Percentiles rank a stretch among this genome's conserved stretches.
phyloP scores from a whole-genome alignment of 2,888 invertebrate genomes.

The Chloromyia formosa region DNA sequence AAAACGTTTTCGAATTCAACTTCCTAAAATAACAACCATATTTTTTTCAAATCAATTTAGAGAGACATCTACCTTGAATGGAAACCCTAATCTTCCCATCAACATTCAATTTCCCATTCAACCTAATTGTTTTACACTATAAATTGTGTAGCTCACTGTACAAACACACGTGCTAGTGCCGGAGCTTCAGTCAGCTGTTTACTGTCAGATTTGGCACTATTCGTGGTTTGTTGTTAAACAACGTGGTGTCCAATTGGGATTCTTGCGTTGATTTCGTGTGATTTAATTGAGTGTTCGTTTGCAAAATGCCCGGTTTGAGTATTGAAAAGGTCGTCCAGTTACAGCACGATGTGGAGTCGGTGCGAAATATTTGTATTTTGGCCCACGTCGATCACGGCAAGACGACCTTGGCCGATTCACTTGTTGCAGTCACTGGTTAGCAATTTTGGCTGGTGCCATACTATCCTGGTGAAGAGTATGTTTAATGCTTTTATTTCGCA shows the following conservation, averaged over 20 bases:
- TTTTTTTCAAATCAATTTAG: too few relatives aligned
- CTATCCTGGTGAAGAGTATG: not conserved
- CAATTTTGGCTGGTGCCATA: not conserved
- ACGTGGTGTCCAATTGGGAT: not conserved
- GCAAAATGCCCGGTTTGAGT: slow-evolving; percentile 45
- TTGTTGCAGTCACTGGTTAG: slow-evolving; percentile 89
- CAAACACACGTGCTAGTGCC: not conserved
- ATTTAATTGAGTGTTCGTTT: not conserved
- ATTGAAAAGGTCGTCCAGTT: slow-evolving; percentile 62
- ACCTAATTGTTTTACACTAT: not conserved
- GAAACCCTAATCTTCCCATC: not conserved
- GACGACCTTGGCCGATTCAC: slow-evolving; percentile 92
- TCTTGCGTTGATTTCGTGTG: not conserved
- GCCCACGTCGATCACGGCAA: slow-evolving; percentile 99
- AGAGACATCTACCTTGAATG: not conserved
- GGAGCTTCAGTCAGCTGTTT: not conserved
- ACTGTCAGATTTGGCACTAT: not conserved
- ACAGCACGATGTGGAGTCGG: slow-evolving; percentile 74
- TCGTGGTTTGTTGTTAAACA: not conserved
- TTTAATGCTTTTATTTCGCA: slow-evolving; percentile 35
- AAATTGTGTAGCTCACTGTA: not conserved
- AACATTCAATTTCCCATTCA: too few relatives aligned
- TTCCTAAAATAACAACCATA: too few relatives aligned
- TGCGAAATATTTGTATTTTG: slow-evolving; percentile 94
- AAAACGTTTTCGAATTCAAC: too few relatives aligned